A percentile compares a stretch with the other conserved stretches of the same genome.
Conservation (phyloP, 2,113 vertebrate genomes). For the Dicaeum eximium region DNA sequence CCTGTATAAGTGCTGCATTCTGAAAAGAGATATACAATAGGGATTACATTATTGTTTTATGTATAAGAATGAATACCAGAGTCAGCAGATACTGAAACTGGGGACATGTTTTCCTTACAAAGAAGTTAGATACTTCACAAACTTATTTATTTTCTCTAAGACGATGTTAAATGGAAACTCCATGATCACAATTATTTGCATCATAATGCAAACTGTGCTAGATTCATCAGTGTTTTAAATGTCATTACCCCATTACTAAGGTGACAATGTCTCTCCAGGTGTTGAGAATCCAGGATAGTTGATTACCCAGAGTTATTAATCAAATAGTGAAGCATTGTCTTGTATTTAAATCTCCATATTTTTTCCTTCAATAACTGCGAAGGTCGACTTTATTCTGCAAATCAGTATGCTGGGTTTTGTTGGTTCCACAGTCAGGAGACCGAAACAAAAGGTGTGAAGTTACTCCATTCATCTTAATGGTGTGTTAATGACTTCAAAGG, state of each 20-base stretch:
- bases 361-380: conserved; percentile 1
- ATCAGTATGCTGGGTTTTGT: conserved; percentile 54
- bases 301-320: conserved; percentile 6
- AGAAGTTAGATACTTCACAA: conserved; percentile 21
- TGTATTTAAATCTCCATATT: conserved; percentile 32
- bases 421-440: neutral
- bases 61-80: neutral
- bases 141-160: conserved; percentile 38
- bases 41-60: conserved; percentile 28
- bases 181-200: conserved; percentile 38
- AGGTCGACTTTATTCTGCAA: conserved; percentile 40
- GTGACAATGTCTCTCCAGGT: neutral
- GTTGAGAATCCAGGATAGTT: neutral
- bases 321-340: neutral
- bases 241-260: conserved; percentile 1
- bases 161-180: conserved; percentile 15
- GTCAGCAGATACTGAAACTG: conserved; percentile 23
- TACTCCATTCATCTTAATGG: conserved; percentile 66
- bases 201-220: conserved; percentile 12
- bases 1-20: neutral
- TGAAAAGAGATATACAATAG: conserved; percentile 6
- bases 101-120: neutral
- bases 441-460: conserved; percentile 65
- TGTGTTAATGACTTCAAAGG: conserved; percentile 62
- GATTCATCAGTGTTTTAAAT: conserved; percentile 10